A percentile compares a stretch with the other conserved stretches of the same genome.
These are phyloP conservation scores for Chrysotoxum bicinctum DNA, from an alignment of 2,888 invertebrate species.

Conservation along the genomic window DNA sequence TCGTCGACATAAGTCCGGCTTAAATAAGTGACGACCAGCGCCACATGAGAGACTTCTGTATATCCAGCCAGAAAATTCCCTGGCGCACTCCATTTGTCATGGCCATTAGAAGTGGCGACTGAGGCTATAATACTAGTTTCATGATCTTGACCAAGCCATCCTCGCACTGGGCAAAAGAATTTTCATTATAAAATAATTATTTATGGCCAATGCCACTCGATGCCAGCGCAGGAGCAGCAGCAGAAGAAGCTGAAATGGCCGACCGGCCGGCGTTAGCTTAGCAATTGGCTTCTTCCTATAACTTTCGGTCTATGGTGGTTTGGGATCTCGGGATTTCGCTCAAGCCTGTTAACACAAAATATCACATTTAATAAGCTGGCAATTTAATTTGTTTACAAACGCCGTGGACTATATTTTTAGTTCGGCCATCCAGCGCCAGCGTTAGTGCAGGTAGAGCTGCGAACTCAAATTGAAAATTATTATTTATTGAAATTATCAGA, in stretches of 20 bases:
- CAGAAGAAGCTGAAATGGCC: neutral
- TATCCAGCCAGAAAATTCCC: constrained; percentile 22
- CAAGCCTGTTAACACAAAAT: constrained; percentile 65
- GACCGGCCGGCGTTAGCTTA: constrained; percentile 2
- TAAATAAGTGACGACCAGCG: constrained; percentile 44
- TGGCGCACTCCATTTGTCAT: constrained; percentile 65
- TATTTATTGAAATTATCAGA: constrained; percentile 65
- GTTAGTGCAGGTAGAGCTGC: neutral
- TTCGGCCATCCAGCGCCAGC: neutral
- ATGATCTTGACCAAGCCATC: constrained; percentile 57
- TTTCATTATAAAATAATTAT: constrained; percentile 70
- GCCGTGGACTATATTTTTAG: constrained; percentile 66
- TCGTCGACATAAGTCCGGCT: constrained; percentile 30
- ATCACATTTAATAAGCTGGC: constrained; percentile 70
- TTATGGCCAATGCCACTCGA: constrained; percentile 40
- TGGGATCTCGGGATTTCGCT: constrained; percentile 26
- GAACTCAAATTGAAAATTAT: constrained; percentile 66
- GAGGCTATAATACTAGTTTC: constrained; percentile 20
- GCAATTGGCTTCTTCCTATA: constrained; percentile 22
- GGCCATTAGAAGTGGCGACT: constrained; percentile 57
- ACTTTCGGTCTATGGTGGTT: constrained; percentile 4
- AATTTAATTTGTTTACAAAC: constrained; percentile 71
- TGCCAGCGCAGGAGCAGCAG: constrained; percentile 12
- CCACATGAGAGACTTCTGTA: constrained; percentile 49
- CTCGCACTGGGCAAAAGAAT: constrained; percentile 49